Base-by-base conservation (phyloP, 2,888 invertebrate species). In the Nomada flava region DNA sequence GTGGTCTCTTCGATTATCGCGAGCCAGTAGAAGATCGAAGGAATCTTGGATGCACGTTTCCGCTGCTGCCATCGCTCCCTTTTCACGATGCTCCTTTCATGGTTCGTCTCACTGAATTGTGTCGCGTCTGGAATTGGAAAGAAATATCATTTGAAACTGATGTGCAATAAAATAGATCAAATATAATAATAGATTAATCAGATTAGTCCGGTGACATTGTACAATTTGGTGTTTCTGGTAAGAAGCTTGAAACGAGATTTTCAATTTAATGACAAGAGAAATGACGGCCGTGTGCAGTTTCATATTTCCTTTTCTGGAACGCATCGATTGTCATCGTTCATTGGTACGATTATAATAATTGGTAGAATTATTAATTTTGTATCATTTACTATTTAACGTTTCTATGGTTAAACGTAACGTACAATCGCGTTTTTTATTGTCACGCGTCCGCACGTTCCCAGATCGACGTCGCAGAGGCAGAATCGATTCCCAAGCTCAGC, bases 31-130 rank as follows among this genome's bases (percentile, higher is more conserved):
- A 88, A 82, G 83, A 81, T 77, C 77, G 78, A 59, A 77, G 71
- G 77, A 67, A 81, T 69, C 70, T 76, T 86, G 84, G 69, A 80
- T 83, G 74, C 79, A 79, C 77, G 86, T 87, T 87, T 78, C 82
- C 84, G 85, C 81, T 77, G 86, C 87, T 89, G 91, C 91, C 91
- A 91, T 90, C 84, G 89, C 89, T 85, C 86, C 86, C 87, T 86
- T 69, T 86, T 91, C 86, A 91, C 86, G 88, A 87, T 73, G 64
- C 79, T 77, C 84, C 86, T 88, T 82, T 86, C 91, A 91, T 91
- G 86, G 88, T 86, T 83, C 83, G n/a, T 26, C 20, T 75, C 82
- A 77, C 60, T 72, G 67, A 29, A 44, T 76, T 71, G 69, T 79
- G 68, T 76, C 75, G 57, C 70, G 15, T 76, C 91, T 91, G 89